A percentile compares a stretch with the other conserved stretches of the same genome.
Conservation (phyloP, 2,797 vertebrate genomes). For the Diplodus puntazzo region DNA sequence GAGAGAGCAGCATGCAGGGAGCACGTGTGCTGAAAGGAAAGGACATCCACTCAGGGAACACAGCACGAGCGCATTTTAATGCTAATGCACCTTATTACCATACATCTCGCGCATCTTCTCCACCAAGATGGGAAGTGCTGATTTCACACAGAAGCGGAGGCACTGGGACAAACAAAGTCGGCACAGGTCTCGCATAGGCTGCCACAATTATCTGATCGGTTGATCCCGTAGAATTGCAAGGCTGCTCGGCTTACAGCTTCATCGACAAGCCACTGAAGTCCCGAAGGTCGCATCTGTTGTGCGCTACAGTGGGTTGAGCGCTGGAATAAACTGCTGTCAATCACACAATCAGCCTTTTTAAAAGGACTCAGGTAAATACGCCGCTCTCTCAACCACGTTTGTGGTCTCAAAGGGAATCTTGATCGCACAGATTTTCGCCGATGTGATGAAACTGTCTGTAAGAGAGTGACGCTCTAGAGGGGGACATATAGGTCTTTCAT, state of each 20-base stretch:
- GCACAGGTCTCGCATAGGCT: background rate
- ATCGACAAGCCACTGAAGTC: background rate
- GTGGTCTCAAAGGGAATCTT: background rate
- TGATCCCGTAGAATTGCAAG: background rate
- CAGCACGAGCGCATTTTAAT: constrained; percentile 37
- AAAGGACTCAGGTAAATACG: constrained; percentile 3
- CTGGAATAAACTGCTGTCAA: constrained; percentile 6
- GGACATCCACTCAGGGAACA: constrained; percentile 20
- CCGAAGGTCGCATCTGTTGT: constrained; percentile 3
- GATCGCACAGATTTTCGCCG: background rate
- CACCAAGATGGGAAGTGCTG: background rate
- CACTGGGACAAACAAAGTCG: constrained; percentile 1
- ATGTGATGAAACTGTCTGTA: constrained; percentile 23
- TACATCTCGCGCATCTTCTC: constrained; percentile 12
- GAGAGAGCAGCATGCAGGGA: background rate
- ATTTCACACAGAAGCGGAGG: constrained; percentile 20
- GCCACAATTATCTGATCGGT: background rate
- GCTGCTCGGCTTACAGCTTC: background rate
- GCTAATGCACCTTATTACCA: constrained; percentile 41
- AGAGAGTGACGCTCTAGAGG: background rate
- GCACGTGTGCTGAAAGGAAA: background rate
- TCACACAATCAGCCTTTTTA: background rate
- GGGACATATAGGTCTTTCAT: background rate
- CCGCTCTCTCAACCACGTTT: background rate
- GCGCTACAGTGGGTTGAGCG: background rate